Evolutionary conservation across 2,888 invertebrate genomes (phyloP).

Genomic region (Tridacna crocea): DNA sequence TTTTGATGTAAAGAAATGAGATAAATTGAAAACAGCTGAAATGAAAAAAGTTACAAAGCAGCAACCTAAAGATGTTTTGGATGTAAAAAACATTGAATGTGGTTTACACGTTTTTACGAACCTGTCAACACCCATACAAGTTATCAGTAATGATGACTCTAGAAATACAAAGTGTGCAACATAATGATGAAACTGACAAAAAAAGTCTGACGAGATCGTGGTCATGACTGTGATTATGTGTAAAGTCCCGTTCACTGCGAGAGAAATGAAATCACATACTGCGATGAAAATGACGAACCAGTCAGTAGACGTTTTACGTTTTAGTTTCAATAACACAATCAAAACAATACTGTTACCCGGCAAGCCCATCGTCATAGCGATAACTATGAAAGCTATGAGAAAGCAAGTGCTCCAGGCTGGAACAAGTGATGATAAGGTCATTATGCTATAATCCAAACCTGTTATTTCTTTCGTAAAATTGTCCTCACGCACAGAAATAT

Average conservation of each 20-base stretch:
- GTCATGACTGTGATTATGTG: not conserved
- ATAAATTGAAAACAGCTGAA: not conserved
- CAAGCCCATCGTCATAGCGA: not conserved
- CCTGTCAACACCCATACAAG: slow-evolving; percentile 5
- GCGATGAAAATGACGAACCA: slow-evolving; percentile 8
- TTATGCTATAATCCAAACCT: not conserved
- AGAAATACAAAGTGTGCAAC: not conserved
- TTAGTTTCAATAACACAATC: not conserved
- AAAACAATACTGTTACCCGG: slow-evolving; percentile 8
- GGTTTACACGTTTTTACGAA: slow-evolving; percentile 12
- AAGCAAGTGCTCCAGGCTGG: not conserved
- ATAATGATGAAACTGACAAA: not conserved
- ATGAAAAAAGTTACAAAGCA: not conserved
- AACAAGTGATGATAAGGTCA: not conserved
- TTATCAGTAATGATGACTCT: slow-evolving; percentile 5
- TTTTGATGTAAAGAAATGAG: not conserved
- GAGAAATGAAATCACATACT: not conserved
- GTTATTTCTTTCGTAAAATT: no score
- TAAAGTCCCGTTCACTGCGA: not conserved
- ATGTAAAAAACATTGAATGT: not conserved
- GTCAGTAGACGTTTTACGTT: slow-evolving; percentile 3
- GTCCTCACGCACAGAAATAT: no score
- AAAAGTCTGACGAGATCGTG: not conserved
- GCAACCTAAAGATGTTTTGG: not conserved
- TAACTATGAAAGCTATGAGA: not conserved